Evolutionary conservation across 2,888 invertebrate genomes (phyloP), one percentile per base, ranked within the genome.

Genomic region (Epirrhoe alternata): DNA sequence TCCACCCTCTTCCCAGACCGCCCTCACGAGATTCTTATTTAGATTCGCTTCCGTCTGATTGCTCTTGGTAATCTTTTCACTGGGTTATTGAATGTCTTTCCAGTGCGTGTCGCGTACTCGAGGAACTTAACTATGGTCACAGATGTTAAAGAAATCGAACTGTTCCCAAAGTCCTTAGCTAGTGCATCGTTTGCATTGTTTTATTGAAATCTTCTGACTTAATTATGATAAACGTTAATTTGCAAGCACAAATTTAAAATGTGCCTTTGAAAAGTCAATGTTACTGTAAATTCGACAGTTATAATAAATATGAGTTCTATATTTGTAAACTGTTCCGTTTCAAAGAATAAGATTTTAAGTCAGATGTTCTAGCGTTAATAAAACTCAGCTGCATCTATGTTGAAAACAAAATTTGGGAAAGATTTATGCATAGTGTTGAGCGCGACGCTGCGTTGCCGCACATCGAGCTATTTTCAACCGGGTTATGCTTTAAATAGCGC

Each of bases 1-100:
- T 83, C 85, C 82, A 78, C 80, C 83, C 79, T 84, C 81, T 83
- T 65, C 52, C 64, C 87, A 87, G 84, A 85, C 86, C 88, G 88
- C 88, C 89, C 91, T 88, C 89, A 87, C 89, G 89, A 93, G 93
- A 93, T 93, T 93, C 92, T 92, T 93, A 93, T 93, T 93, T 93
- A 93, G 93, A 93, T 93, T 92, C 91, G 92, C 93, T 92, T 93
- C 92, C 92, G 91, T 91, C 92, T 93, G 93, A 93, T 93, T 92
- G 92, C 93, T 92, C 92, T 90, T 88, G 86, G 92, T 93, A 92
- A 93, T 93, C 92, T 93, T 93, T 93, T 91, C 92, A 89, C 90
- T 90, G 85, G 88, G 90, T 93, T 92, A 92, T 93, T 92, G 93
- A 92, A 92, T 92, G 91, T 90, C 90, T 90, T 90, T 87, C 85